These are phyloP conservation scores for Mormyrus proboscirostris DNA, from an alignment of 2,797 vertebrate genomes.

Conservation along the genomic window DNA sequence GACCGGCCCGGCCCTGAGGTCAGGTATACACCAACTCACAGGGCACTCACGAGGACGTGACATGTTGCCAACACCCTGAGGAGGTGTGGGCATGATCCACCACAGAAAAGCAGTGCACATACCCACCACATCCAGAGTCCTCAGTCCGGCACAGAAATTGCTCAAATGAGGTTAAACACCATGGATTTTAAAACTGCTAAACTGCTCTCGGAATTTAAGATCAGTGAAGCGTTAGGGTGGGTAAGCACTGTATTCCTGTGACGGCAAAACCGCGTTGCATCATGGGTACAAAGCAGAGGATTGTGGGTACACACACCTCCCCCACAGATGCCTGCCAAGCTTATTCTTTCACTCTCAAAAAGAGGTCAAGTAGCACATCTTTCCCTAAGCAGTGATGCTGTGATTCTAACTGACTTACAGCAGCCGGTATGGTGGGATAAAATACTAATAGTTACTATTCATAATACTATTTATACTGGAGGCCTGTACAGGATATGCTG, in stretches of 20 bases:
- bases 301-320: neutral
- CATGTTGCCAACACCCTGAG: neutral
- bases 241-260: neutral
- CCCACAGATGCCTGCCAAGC: neutral
- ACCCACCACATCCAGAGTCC: neutral
- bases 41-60: neutral
- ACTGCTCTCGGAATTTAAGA: neutral
- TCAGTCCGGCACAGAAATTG: neutral
- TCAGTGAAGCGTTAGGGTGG: neutral
- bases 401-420: neutral
- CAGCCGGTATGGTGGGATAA: neutral
- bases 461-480: constrained; percentile 2
- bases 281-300: neutral
- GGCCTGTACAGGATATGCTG: neutral
- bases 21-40: neutral
- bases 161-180: neutral
- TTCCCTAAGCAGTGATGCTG: neutral
- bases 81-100: neutral
- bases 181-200: neutral
- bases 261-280: neutral
- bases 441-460: neutral
- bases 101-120: neutral
- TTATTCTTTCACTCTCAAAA: neutral
- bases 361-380: neutral
- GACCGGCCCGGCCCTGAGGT: neutral